Evolutionary conservation across 53 echinoderm and acorn worm genomes (phyloP), one percentile per base, ranked within the genome.

Genomic region (Henricia sp.): DNA sequence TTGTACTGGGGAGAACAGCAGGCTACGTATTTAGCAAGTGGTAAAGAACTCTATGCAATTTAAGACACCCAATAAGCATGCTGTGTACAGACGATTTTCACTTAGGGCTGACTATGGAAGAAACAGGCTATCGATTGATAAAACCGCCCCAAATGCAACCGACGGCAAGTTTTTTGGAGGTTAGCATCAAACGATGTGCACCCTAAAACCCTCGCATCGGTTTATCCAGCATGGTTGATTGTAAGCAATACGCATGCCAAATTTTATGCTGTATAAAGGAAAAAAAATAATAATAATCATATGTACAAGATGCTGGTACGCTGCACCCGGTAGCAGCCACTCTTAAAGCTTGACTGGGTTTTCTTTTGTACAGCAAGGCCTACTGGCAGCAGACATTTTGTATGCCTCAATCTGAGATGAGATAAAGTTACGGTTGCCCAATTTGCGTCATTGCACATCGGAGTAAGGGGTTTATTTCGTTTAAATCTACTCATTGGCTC

Each of bases 221-320:
- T 52, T 21, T 39, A 29, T 62, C 62, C 29, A 57, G 58, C 76
- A 76, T n/a, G 12, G 74, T 74, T 24, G 43, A 74, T 58, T 80
- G 64, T 62, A 62, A 63, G 57, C 70, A 37, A 44, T 70, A 70
- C 43, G 43, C 80, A 80, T 64, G 80, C 80, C 48, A 60, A 64
- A 62, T 63, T 80, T 46, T 80, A 80, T 64, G 64, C 80, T 80
- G 46, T 64, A 63, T 64, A 50, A 64, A 62, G 72, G 53, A 62
- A 41, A 41, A 80, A 63, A 80, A 80, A n/a, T n/a, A n/a, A n/a
- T n/a, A n/a, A n/a, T n/a, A 77, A 80, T 80, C 80, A 80, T 80
- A 80, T 80, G 35, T 80, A 80, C 80, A 80, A 48, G 23, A 63
- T 33, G 50, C 80, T 48, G 46, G 51, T 80, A 64, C 62, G 64